Evolutionary conservation across 2,113 vertebrate species (phyloP).

Genomic region (Microcebus tavaratra): DNA sequence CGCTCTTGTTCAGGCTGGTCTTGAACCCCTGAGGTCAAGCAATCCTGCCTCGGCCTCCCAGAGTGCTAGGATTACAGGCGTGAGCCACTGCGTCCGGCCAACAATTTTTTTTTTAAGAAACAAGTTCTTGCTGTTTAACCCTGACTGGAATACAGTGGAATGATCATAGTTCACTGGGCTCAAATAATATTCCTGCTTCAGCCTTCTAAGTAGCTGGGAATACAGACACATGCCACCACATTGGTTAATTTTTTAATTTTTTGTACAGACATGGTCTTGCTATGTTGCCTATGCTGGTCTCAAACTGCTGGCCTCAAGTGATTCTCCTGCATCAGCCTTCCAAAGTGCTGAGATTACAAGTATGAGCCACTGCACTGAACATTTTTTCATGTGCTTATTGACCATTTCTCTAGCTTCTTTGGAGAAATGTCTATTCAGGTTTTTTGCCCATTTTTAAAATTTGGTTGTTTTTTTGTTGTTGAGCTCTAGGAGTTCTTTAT

Average conservation of each 20-base stretch:
- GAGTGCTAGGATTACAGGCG: no score
- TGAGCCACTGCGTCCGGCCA: no score
- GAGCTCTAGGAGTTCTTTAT: not conserved
- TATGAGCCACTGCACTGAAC: not conserved
- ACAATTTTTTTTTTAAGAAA: not conserved
- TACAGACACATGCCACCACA: not conserved
- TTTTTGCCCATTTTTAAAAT: not conserved
- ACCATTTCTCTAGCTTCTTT: not conserved
- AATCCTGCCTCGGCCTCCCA: no score
- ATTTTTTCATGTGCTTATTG: not conserved
- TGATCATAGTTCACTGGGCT: not conserved
- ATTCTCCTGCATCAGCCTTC: not conserved
- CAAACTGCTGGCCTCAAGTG: not conserved
- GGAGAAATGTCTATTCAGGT: not conserved
- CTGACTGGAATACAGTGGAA: not conserved
- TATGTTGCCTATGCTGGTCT: not conserved
- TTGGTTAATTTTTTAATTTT: not conserved
- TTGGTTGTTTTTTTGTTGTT: not conserved
- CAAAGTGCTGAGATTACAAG: not conserved
- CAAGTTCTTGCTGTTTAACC: not conserved
- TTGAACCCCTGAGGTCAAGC: no score
- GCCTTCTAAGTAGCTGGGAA: not conserved
- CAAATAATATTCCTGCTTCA: not conserved
- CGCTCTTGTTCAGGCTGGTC: no score
- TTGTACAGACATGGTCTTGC: not conserved